These are phyloP conservation scores for Hypotaenidia philippensis DNA, from an alignment of 2,797 vertebrate species.

Conservation along the genomic window DNA sequence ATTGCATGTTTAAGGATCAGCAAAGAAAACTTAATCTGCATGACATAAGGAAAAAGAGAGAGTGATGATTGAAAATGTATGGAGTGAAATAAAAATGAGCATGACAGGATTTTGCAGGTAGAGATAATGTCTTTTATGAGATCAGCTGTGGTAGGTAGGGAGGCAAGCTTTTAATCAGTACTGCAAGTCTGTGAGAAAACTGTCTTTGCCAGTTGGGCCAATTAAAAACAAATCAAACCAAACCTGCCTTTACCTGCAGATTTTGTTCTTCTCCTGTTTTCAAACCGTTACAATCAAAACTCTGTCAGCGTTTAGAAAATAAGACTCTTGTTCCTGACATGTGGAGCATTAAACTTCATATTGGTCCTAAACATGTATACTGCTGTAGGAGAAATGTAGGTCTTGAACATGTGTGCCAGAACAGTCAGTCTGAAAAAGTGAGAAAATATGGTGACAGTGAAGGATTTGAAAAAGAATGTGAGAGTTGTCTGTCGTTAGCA, in stretches of 20 bases:
- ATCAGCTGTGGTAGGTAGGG: neutral
- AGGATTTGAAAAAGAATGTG: neutral
- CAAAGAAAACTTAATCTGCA: neutral
- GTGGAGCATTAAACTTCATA: neutral
- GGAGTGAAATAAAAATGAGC: neutral
- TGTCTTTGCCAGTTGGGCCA: neutral
- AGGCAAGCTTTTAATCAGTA: neutral
- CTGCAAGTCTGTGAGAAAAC: neutral
- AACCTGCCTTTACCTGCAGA: neutral
- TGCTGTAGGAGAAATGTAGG: neutral
- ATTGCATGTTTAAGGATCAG: neutral
- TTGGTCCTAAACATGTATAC: neutral
- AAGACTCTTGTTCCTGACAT: neutral
- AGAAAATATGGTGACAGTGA: neutral
- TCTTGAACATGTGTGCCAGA: neutral
- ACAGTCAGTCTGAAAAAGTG: neutral
- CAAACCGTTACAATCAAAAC: neutral
- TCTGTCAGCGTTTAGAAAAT: neutral
- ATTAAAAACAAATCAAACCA: neutral
- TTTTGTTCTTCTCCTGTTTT: neutral
- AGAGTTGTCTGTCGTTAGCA: neutral
- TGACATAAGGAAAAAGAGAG: neutral
- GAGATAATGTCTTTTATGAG: neutral
- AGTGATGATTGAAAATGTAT: neutral
- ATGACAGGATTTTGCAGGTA: neutral